Percentiles rank a stretch among this genome's conserved stretches.
Conservation (phyloP, 2,113 vertebrate genomes). For the Callopanchax toddi region DNA sequence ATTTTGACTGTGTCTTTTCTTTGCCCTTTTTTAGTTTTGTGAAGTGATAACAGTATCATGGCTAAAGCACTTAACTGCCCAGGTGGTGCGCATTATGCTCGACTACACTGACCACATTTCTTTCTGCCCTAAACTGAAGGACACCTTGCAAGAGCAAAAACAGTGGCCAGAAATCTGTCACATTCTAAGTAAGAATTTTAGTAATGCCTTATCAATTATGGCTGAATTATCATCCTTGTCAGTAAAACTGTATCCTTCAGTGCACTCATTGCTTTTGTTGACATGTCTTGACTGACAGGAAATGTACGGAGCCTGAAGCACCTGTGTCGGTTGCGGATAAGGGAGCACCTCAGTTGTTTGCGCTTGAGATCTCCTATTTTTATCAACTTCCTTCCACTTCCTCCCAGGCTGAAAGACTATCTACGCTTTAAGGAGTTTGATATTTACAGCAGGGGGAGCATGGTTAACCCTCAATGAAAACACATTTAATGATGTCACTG, state of each 20-base stretch:
- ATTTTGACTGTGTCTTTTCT: too few species aligned
- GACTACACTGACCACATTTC: constrained; percentile 89
- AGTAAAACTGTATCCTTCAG: neutral
- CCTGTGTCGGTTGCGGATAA: constrained; percentile 89
- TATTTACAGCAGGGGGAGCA: constrained; percentile 84
- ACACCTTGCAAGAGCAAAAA: constrained; percentile 85
- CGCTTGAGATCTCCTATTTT: constrained; percentile 88
- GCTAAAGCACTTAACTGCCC: too few species aligned
- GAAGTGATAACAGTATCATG: too few species aligned
- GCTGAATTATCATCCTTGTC: neutral
- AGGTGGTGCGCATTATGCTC: constrained; percentile 91
- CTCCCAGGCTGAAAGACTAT: constrained; percentile 89
- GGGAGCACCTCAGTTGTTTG: constrained; percentile 84
- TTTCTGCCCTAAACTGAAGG: constrained; percentile 90
- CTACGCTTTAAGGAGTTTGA: constrained; percentile 91
- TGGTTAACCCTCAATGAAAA: constrained; percentile 43
- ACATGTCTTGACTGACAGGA: constrained; percentile 69
- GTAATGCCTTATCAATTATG: neutral
- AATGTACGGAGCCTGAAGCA: constrained; percentile 89
- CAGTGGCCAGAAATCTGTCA: constrained; percentile 89
- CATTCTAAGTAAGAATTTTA: constrained; percentile 84
- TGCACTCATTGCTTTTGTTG: neutral
- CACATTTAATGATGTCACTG: too few species aligned
- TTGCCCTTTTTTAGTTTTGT: too few species aligned
- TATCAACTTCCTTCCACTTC: constrained; percentile 91